Conservation (phyloP, 1,140 invertebrate genomes). For the Cotesia glomerata region DNA sequence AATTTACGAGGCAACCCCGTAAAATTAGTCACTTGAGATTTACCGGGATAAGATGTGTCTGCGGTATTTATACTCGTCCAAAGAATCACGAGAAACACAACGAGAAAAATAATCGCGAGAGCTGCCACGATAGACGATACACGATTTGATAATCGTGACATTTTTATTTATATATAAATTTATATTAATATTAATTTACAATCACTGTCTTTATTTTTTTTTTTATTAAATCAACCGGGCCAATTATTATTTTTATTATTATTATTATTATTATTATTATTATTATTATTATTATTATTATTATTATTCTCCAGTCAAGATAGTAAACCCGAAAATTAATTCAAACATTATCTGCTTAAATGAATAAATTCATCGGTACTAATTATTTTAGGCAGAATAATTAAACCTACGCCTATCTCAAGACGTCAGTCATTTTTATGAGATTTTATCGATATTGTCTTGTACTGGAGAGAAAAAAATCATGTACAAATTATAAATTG, state of each 20-base stretch:
- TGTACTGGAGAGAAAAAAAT: no score
- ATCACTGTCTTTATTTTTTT: not conserved
- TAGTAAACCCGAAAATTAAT: no score
- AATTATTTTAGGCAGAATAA: no score
- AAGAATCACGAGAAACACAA: slow-evolving; percentile 25
- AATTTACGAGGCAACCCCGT: slow-evolving; percentile 5
- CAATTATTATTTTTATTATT: not conserved
- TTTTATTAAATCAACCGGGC: not conserved
- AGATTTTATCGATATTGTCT: no score
- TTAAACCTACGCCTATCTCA: no score
- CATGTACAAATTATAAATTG: no score
- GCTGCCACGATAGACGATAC: slow-evolving; percentile 23
- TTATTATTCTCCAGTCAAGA: no score
- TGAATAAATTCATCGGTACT: no score
- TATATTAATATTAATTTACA: no score
- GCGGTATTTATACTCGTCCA: slow-evolving; percentile 22
- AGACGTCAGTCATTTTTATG: no score
- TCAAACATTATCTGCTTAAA: no score
- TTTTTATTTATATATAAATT: not conserved
- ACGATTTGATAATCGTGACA: slow-evolving; percentile 27
- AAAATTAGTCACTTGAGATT: slow-evolving; percentile 10
- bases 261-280: no score
- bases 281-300: not conserved
- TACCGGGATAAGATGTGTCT: slow-evolving; percentile 4
- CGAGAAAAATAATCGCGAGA: slow-evolving; percentile 16